Evolutionary conservation across 2,888 invertebrate genomes (phyloP), one percentile per base, ranked within the genome.

Genomic region (Amphipoea lucens): DNA sequence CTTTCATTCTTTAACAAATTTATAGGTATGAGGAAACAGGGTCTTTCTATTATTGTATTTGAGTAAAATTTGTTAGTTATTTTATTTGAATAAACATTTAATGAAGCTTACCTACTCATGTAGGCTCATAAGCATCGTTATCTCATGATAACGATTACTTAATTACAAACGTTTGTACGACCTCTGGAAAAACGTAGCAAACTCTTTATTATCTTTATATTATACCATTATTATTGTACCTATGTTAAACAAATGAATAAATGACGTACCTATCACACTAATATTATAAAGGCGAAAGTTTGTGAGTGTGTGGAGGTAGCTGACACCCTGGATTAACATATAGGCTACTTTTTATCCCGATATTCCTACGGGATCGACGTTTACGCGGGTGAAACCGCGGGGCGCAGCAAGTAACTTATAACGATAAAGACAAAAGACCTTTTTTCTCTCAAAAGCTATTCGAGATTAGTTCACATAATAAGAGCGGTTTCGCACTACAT

Each of bases 1-100:
- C 36, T 82, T 80, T 66, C 23, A 51, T 72, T 74, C 6, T 67
- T 2, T n/a, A 23, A 12, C 14, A 45, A 42, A 68, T 72, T 60
- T 40, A 40, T 40, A 40, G 40, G 36, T 63, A 29, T 23, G 29
- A n/a, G 20, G 40, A 57, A 63, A n/a, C n/a, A 42, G 40, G 17
- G 7, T 14, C 4, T 42, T 63, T 48, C 60, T 54, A 6, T 74
- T 63, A 42, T 71, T 57, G 17, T 80, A 42, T 75, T 51, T 60
- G 11, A 23, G 14, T 57, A 57, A 71, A 54, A 17, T n/a, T 48
- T 51, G 5, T 29, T 45, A 7, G 36, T 14, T 48, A 4, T 68
- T 48, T 66, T 9, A 36, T 29, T 42, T 9, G 1, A 29, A 51
- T 20, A n/a, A 42, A 73, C 3, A 36, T 71, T 71, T 14, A 54